These are phyloP conservation scores for Sciaenops ocellatus DNA, from an alignment of 2,797 vertebrate species.

Conservation along the genomic window DNA sequence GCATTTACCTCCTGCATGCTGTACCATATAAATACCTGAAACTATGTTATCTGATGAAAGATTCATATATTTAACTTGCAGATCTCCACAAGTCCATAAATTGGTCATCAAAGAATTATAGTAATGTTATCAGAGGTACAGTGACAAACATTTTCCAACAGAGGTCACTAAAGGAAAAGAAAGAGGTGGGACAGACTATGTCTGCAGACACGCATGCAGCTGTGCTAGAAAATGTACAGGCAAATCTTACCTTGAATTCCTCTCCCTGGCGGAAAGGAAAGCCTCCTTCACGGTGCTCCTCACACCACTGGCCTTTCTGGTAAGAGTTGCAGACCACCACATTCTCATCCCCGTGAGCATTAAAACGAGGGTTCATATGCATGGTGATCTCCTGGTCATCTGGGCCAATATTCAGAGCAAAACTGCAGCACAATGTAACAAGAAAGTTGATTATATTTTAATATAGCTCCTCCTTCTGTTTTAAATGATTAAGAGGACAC, in stretches of 20 bases:
- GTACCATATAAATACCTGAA: neutral
- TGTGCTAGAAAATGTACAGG: neutral
- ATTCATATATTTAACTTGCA: neutral
- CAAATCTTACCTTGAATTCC: constrained; percentile 80
- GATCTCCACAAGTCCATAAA: neutral
- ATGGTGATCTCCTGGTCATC: constrained; percentile 74
- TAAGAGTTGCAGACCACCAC: constrained; percentile 84
- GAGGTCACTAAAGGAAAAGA: constrained; percentile 12
- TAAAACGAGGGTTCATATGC: constrained; percentile 86
- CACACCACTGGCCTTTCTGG: constrained; percentile 80
- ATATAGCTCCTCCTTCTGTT: neutral
- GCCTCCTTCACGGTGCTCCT: constrained; percentile 76
- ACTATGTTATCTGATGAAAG: neutral
- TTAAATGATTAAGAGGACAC: neutral
- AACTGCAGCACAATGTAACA: constrained; percentile 67
- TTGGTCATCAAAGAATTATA: neutral
- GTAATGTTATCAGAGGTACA: neutral
- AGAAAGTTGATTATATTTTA: neutral
- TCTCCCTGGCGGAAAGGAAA: constrained; percentile 83
- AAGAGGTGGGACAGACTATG: neutral
- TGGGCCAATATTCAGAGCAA: constrained; percentile 82
- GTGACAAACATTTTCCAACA: constrained; percentile 29
- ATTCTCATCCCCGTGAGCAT: constrained; percentile 78
- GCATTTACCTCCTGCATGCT: neutral
- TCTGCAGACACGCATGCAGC: neutral